Evolutionary conservation across 2,113 vertebrate species (phyloP), one percentile per base, ranked within the genome.

Genomic region (Mola mola): DNA sequence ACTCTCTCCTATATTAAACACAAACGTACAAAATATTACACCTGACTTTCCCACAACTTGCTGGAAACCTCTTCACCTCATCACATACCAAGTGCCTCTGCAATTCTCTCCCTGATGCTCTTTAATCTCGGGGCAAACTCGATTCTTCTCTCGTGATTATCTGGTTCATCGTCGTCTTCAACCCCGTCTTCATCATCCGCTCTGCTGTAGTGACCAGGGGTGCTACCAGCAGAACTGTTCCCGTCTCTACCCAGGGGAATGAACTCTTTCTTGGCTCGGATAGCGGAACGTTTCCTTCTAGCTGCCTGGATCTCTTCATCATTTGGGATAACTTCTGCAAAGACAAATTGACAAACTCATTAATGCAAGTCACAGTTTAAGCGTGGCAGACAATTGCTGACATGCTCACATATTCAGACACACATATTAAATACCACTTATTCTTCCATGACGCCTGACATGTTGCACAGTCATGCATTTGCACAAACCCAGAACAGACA

Each of bases 91-190:
- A 92, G 88, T 76, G 93, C 92, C 78, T 95, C 93, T 5, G 91
- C 65, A 75, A 98, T 95, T 72, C 92, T 93, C 73, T 97, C 91
- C 61, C 86, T 89, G 20, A 95, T 85, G 51, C 90, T 92, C 85
- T 89, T 95, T 29, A 87, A 60, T 76, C 90, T 89, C 8, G 92
- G 93, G 2, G 90, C 87, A 81, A 98, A 98, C 15, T 84, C 70
- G 0, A 96, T 94, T 79, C 87, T 90, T 64, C 74, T 91, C 17
- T 90, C 87, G 28, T 91, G 82, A 79, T 96, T 93, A 60, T 95
- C 94, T 42, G 77, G 75, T 4, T 96, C 95, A 63, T 92, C 87
- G 31, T 95, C 93, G 29, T 69, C 80, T 2, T 84, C 83, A 9
- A 58, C 29, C 17, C 48, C 49, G 5, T 88, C 79, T 38, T 70